Conservation (phyloP, 2,888 invertebrate genomes). For the Homarus gammarus region DNA sequence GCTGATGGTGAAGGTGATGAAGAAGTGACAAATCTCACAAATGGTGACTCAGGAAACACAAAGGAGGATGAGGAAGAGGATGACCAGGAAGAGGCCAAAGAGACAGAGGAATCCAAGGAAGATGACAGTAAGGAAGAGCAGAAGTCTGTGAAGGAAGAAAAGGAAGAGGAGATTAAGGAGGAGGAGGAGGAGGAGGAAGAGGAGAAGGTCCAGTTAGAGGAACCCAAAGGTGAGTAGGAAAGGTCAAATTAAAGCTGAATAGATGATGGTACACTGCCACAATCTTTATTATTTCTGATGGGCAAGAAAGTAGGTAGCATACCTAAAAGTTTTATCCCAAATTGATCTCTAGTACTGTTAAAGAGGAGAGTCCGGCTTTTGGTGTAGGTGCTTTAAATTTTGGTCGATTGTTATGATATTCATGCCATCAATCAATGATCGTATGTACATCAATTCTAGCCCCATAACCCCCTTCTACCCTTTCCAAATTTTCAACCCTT, state of each 20-base stretch:
- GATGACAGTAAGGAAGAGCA: constrained; percentile 61
- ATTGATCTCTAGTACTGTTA: no score
- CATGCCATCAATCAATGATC: no score
- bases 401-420: no score
- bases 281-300: no score
- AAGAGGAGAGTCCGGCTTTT: no score
- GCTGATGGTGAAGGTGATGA: constrained; percentile 16
- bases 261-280: constrained; percentile 73
- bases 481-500: no score
- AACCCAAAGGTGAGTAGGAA: constrained; percentile 11
- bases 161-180: background rate
- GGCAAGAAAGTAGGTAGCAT: no score
- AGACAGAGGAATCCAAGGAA: constrained; percentile 76
- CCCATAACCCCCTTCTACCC: no score
- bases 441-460: no score
- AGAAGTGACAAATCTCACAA: constrained; percentile 50
- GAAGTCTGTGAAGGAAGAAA: background rate
- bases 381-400: no score
- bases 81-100: constrained; percentile 44
- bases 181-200: background rate
- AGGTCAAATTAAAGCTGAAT: no score
- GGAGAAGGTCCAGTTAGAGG: background rate
- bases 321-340: no score
- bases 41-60: constrained; percentile 42
- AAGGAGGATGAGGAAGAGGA: constrained; percentile 54